Percentiles rank a stretch among this genome's conserved stretches.
Evolutionary conservation across 2,113 vertebrate genomes (phyloP).

Genomic region (Pao palembangensis): DNA sequence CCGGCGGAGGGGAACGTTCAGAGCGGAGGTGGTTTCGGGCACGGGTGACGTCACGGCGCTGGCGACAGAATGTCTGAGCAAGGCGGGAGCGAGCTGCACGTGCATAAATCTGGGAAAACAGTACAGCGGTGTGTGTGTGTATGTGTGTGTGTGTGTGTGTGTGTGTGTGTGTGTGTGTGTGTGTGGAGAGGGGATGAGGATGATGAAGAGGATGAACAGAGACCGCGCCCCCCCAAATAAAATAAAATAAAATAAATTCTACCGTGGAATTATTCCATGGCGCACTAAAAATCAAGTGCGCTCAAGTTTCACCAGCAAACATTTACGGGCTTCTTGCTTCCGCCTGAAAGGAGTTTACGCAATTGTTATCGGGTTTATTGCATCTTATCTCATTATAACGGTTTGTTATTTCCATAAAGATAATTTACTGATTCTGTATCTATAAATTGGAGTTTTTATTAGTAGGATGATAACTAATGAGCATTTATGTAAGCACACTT

Average conservation of each 20-base stretch:
- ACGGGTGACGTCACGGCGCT: constrained; percentile 76
- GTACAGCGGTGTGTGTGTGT: constrained; percentile 41
- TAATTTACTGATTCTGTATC: constrained; percentile 6
- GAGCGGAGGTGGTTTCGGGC: constrained; percentile 57
- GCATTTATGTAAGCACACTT: too few species aligned
- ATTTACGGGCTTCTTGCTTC: constrained; percentile 8
- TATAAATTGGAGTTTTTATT: background rate
- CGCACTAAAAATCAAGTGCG: constrained; percentile 31
- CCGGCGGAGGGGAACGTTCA: constrained; percentile 69
- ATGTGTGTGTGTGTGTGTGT: background rate
- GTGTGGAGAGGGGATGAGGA: background rate
- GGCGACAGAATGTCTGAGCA: constrained; percentile 84
- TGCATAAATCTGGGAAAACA: constrained; percentile 78
- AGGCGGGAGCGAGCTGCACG: constrained; percentile 76
- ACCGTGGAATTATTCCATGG: constrained; percentile 13
- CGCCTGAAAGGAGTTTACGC: constrained; percentile 13
- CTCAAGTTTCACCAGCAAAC: constrained; percentile 8
- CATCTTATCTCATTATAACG: constrained; percentile 18
- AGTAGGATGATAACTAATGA: too few species aligned
- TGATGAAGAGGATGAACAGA: constrained; percentile 30
- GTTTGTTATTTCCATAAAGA: constrained; percentile 4
- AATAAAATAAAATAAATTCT: too few species aligned
- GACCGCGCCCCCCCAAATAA: background rate
- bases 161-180: background rate
- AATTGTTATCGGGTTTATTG: constrained; percentile 11